These are phyloP conservation scores for Panagrolaimus sp. DNA, from an alignment of 1,140 invertebrate genomes.

Conservation along the genomic window DNA sequence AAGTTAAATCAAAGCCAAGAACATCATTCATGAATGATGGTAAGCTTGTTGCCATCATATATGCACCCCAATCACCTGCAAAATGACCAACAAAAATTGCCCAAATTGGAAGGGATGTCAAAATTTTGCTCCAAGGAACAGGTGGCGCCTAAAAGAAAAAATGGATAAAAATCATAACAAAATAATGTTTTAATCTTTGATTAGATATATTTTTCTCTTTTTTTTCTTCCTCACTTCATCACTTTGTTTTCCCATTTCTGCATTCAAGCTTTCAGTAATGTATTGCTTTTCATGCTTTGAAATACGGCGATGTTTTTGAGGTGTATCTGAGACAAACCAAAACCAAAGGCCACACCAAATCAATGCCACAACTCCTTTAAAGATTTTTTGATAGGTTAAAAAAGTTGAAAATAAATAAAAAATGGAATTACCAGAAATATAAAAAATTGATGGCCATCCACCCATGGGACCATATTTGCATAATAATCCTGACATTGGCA, in stretches of 20 bases:
- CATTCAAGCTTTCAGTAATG: conserved; percentile 62
- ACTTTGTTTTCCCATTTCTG: conserved; percentile 33
- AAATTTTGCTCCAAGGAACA: conserved; percentile 72
- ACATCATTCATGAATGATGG: conserved; percentile 88
- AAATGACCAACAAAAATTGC: conserved; percentile 83
- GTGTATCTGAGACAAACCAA: conserved; percentile 71
- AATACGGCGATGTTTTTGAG: conserved; percentile 72
- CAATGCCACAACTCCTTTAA: conserved; percentile 64
- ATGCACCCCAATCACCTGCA: conserved; percentile 86
- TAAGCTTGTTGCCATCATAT: conserved; percentile 84
- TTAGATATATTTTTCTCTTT: neutral
- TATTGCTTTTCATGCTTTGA: conserved; percentile 72
- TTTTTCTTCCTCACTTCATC: conserved; percentile 17
- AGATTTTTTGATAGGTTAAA: too few species aligned
- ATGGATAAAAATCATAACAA: conserved; percentile 19
- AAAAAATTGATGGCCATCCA: conserved; percentile 65
- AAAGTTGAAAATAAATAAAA: too few species aligned
- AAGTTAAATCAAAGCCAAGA: conserved; percentile 62
- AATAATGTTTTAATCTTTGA: conserved; percentile 17
- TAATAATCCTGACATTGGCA: conserved; percentile 62
- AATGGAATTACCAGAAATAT: conserved; percentile 49
- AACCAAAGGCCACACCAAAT: conserved; percentile 68
- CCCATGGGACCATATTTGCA: conserved; percentile 60
- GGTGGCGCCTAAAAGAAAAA: conserved; percentile 6
- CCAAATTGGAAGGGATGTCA: conserved; percentile 79